These are phyloP conservation scores for Bucorvus abyssinicus DNA, from an alignment of 2,797 vertebrate species.

Conservation along the genomic window DNA sequence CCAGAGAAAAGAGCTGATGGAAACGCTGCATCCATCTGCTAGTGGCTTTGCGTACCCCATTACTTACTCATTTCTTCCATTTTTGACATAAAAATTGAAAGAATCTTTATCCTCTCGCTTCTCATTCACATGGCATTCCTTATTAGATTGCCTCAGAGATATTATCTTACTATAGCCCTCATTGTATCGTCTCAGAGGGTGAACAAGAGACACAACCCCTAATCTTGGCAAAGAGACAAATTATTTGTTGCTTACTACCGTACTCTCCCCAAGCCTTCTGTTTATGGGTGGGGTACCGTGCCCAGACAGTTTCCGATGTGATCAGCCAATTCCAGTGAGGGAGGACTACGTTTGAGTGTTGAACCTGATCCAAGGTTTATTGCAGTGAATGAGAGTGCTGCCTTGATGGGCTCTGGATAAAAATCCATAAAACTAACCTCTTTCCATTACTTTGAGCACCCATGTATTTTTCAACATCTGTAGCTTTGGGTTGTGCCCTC, in stretches of 20 bases:
- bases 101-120: neutral
- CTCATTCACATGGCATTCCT: neutral
- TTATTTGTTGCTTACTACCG: slow-evolving; percentile 15
- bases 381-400: slow-evolving; percentile 30
- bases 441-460: neutral
- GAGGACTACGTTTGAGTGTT: neutral
- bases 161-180: neutral
- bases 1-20: neutral
- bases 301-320: slow-evolving; percentile 34
- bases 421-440: neutral
- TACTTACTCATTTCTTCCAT: slow-evolving; percentile 14
- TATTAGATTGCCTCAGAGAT: neutral
- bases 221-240: slow-evolving; percentile 31
- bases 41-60: neutral
- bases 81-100: neutral
- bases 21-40: neutral
- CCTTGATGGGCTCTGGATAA: neutral
- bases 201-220: neutral
- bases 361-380: slow-evolving; percentile 12
- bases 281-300: slow-evolving; percentile 48
- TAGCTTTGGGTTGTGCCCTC: neutral
- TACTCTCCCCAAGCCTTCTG: neutral
- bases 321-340: neutral
- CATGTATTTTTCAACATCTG: neutral
- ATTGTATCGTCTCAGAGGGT: slow-evolving; percentile 19